Base-by-base conservation (phyloP, 2,797 vertebrate genomes). In the Ctenopoma multispine region DNA sequence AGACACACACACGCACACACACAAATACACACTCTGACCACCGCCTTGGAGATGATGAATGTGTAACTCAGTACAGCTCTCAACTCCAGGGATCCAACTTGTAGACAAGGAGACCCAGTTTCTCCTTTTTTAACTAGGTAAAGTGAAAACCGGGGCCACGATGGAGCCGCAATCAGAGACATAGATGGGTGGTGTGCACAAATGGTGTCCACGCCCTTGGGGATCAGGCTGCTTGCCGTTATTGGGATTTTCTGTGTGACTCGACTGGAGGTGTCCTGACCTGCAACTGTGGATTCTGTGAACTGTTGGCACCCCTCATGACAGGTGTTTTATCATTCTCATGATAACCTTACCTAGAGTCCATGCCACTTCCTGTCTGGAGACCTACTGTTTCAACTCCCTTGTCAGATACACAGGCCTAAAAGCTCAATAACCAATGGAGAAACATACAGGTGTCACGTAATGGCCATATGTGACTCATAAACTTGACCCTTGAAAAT, bases 41-140 rank as follows among this genome's bases (percentile, higher is more conserved):
- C 84, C 68, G 50, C 87, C 86, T 86, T 59, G 63, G 71, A 80
- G 54, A 87, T 90, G 87, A 91, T 90, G 61, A 88, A 91, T 91
- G 90, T 85, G 64, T 56, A 60, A 69, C 80, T 88, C 69, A 40
- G 63, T 17, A 63, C 24, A 73, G 79, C 72, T 67, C 74, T 80
- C 62, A 77, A 82, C 88, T 89, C 87, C 76, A 60, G 87, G 87
- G 82, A 91, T 89, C 65, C 61, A 73, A 87, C 78, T 86, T 70
- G 34, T 71, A 88, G 72, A 89, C 87, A 63, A 21, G 5, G 63
- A 91, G 85, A 89, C 88, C 88, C 81, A 90, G 78, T 90, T 91
- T 87, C 74, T 50, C 14, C 44, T 40, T 77, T 72, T 81, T 65
- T 80, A 80, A 64, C 47, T 10, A 18, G 57, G 71, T 63, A 44